Percentiles rank a stretch among this genome's conserved stretches.
Conservation (phyloP, 2,888 invertebrate genomes). For the Hemistola chrysoprasaria region DNA sequence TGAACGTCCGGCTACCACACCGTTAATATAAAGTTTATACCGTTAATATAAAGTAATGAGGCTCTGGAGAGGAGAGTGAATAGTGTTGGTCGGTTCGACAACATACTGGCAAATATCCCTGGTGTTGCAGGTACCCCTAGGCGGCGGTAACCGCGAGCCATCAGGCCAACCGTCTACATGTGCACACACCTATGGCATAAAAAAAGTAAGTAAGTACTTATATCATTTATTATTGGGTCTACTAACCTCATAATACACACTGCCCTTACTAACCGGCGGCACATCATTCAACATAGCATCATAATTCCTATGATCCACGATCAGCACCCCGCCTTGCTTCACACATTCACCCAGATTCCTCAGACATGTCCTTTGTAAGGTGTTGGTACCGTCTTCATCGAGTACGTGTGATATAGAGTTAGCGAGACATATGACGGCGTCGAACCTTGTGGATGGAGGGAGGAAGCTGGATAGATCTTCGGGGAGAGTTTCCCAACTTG, state of each 20-base stretch:
- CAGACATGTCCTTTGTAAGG: conserved; percentile 6
- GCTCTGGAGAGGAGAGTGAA: too few species aligned
- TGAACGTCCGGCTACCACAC: too few species aligned
- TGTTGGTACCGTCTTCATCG: background rate
- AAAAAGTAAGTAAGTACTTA: too few species aligned
- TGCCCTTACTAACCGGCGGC: conserved; percentile 52
- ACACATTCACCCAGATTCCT: conserved; percentile 85
- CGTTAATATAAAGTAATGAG: too few species aligned
- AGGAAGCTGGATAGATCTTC: conserved; percentile 41
- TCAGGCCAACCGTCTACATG: too few species aligned
- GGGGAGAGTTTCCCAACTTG: conserved; percentile 8
- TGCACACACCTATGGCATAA: too few species aligned
- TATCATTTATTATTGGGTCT: too few species aligned
- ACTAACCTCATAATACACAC: conserved; percentile 11
- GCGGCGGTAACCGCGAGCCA: too few species aligned
- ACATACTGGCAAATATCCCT: too few species aligned
- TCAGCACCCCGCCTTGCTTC: conserved; percentile 87
- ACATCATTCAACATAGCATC: conserved; percentile 86
- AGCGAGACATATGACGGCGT: conserved; percentile 6
- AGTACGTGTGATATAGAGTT: conserved; percentile 7
- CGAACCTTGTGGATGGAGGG: conserved; percentile 39
- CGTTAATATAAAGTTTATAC: too few species aligned
- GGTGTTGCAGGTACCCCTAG: too few species aligned
- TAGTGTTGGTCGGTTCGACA: too few species aligned
- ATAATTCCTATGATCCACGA: conserved; percentile 92